phyloP scores from a whole-genome alignment of 2,113 vertebrate species.

The Neopipo cinnamomea region DNA sequence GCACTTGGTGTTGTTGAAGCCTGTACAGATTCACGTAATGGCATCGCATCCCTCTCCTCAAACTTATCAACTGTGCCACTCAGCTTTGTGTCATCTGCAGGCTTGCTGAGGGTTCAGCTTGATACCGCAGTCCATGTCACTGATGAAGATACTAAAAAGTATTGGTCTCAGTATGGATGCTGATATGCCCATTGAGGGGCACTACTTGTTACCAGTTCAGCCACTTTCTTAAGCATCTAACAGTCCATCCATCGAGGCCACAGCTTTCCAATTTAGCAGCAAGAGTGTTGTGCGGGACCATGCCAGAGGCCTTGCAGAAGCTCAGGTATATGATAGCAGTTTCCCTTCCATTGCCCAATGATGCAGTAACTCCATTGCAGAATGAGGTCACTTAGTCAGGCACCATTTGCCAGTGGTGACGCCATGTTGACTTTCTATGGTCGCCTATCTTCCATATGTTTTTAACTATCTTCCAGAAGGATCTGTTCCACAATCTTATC shows the following conservation, averaged over 20 bases:
- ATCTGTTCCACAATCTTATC: background rate
- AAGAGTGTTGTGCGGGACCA: background rate
- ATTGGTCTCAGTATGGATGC: background rate
- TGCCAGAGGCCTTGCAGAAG: background rate
- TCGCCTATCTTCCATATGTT: background rate
- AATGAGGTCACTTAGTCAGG: background rate
- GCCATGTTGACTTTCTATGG: background rate
- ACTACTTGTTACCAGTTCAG: background rate
- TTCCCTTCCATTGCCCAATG: background rate
- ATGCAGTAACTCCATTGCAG: background rate
- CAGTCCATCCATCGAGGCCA: background rate
- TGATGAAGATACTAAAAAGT: background rate
- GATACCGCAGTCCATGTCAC: too few relatives aligned
- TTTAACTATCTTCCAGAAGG: background rate
- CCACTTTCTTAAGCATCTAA: background rate
- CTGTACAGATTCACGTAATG: background rate
- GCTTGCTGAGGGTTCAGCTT: background rate
- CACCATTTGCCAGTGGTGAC: background rate
- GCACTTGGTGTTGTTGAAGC: background rate
- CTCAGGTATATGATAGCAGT: background rate
- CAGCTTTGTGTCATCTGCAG: background rate
- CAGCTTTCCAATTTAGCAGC: background rate
- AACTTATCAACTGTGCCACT: background rate
- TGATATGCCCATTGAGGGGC: background rate
- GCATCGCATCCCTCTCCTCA: accelerated